These are phyloP conservation scores for Hemicordylus capensis DNA, from an alignment of 2,113 vertebrate species.

Conservation along the genomic window DNA sequence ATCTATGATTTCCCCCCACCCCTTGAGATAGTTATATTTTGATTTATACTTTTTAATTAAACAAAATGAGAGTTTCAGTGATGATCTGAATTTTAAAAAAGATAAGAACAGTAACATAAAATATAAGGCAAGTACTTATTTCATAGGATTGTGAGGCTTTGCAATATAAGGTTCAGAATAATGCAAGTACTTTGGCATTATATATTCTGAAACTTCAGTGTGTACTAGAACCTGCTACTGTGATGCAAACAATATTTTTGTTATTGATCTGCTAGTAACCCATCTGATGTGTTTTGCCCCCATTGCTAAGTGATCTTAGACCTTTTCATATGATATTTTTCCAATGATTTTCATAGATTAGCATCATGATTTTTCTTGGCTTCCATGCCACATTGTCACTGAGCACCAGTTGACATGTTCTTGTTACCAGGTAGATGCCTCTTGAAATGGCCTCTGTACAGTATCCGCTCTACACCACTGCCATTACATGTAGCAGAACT, in stretches of 20 bases:
- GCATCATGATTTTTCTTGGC: neutral
- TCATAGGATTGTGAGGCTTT: neutral
- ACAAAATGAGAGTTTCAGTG: neutral
- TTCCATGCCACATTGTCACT: neutral
- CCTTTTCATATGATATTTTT: neutral
- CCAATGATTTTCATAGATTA: neutral
- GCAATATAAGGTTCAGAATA: neutral
- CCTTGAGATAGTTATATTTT: neutral
- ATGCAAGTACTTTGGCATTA: neutral
- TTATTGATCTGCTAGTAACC: neutral
- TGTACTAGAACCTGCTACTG: too few species aligned
- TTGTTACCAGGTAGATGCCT: neutral
- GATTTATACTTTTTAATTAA: neutral
- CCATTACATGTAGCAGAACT: neutral
- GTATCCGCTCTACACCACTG: neutral
- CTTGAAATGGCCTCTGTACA: neutral
- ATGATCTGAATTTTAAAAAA: neutral
- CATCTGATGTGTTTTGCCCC: too few species aligned
- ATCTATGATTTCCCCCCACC: rapidly evolving
- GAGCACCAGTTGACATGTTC: too few species aligned
- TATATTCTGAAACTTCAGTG: neutral
- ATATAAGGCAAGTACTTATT: neutral
- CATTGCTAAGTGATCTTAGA: neutral
- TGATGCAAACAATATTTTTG: neutral
- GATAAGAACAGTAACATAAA: neutral